A percentile compares a stretch with the other conserved stretches of the same genome.
These are phyloP conservation scores for Carposina sasakii DNA, from an alignment of 1,140 invertebrate genomes.

Conservation along the genomic window DNA sequence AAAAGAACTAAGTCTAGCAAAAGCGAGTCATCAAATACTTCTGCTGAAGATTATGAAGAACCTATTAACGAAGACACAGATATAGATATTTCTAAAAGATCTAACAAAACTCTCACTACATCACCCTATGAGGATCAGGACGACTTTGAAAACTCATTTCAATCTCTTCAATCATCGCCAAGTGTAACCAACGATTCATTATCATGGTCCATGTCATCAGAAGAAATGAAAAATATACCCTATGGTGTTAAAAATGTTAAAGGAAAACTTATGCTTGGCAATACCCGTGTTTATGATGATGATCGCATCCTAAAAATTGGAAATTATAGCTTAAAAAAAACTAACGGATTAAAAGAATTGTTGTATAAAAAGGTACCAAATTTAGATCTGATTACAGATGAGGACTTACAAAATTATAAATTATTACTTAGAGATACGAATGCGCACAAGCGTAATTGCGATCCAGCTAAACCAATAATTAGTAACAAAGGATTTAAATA, in stretches of 20 bases:
- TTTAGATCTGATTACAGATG: not conserved
- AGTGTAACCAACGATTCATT: constrained; percentile 1
- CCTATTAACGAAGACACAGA: not conserved
- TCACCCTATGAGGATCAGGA: no score
- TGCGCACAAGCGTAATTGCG: not conserved
- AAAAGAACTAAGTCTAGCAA: constrained; percentile 6
- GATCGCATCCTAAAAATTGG: no score
- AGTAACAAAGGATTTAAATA: not conserved
- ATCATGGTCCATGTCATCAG: constrained; percentile 8
- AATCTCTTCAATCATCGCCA: constrained; percentile 4
- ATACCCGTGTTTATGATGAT: no score
- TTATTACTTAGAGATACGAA: not conserved
- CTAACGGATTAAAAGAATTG: constrained; percentile 2
- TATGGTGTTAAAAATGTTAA: constrained; percentile 6
- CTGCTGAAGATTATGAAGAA: not conserved
- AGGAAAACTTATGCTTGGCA: constrained; percentile 6
- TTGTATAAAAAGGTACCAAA: not conserved
- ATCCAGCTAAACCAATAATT: not conserved
- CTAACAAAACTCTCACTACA: no score
- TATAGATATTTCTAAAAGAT: not conserved
- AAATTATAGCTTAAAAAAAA: no score
- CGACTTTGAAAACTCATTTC: constrained; percentile 3
- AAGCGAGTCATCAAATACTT: not conserved
- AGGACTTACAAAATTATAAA: not conserved
- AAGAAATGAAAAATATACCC: constrained; percentile 1